These are phyloP conservation scores for Caenorhabditis wallacei DNA, from an alignment of 2,888 invertebrate genomes.

Conservation along the genomic window DNA sequence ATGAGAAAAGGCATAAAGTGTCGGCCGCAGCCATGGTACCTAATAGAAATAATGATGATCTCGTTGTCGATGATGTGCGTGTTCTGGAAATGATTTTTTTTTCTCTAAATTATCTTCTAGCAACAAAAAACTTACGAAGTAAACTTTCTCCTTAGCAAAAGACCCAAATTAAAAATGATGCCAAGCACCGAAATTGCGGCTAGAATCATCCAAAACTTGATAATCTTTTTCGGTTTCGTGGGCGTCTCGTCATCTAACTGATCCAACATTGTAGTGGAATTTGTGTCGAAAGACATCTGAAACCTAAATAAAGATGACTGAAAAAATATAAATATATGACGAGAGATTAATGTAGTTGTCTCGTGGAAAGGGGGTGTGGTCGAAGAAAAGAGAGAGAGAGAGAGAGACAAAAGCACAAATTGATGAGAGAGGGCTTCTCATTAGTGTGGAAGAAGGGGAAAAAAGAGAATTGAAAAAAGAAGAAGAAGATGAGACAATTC, in stretches of 20 bases:
- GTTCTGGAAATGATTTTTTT: slow-evolving; percentile 58
- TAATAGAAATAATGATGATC: slow-evolving; percentile 78
- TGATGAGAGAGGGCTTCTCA: slow-evolving; percentile 55
- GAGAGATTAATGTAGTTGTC: slow-evolving; percentile 19
- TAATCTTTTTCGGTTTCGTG: slow-evolving; percentile 28
- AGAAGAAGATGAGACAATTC: background rate
- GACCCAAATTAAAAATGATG: slow-evolving; percentile 64
- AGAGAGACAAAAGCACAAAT: slow-evolving; percentile 53
- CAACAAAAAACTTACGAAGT: slow-evolving; percentile 39
- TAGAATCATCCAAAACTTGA: slow-evolving; percentile 66
- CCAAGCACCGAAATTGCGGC: slow-evolving; percentile 64
- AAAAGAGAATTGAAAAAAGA: no score
- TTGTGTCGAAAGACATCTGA: slow-evolving; percentile 53
- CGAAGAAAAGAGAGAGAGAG: background rate
- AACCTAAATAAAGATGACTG: background rate
- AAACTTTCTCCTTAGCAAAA: slow-evolving; percentile 58
- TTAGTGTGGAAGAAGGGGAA: no score
- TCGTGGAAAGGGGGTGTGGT: slow-evolving; percentile 24
- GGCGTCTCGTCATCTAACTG: slow-evolving; percentile 24
- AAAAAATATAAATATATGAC: slow-evolving; percentile 1
- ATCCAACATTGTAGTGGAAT: slow-evolving; percentile 43
- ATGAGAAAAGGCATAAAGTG: slow-evolving; percentile 74
- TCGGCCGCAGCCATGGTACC: slow-evolving; percentile 80
- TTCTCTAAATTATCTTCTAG: background rate
- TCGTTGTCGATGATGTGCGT: slow-evolving; percentile 73